Conservation (phyloP, 2,113 vertebrate genomes). For the Tragulus kanchil region DNA sequence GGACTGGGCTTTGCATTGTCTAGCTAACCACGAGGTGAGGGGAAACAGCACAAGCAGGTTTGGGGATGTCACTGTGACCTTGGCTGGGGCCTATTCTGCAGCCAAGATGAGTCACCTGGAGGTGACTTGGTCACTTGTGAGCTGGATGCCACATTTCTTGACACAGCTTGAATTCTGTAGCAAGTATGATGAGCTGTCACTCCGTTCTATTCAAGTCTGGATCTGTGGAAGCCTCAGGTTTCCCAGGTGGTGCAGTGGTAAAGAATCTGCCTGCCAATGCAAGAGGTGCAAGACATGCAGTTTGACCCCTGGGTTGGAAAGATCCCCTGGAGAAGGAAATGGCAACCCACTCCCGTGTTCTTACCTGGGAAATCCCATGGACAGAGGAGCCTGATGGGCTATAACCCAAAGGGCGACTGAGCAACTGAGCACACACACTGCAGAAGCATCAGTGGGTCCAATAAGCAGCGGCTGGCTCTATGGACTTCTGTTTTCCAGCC, state of each 20-base stretch:
- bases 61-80: neutral
- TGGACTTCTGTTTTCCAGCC: neutral
- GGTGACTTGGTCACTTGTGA: neutral
- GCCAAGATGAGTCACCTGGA: constrained; percentile 9
- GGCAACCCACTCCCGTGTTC: neutral
- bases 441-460: neutral
- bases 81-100: neutral
- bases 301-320: neutral
- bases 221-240: neutral
- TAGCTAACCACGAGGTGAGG: neutral
- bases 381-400: neutral
- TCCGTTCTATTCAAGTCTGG: neutral
- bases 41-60: neutral
- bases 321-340: neutral
- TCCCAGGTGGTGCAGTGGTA: neutral
- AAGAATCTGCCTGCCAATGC: neutral
- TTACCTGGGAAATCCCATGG: neutral
- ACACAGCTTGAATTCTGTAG: neutral
- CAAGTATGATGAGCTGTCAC: neutral
- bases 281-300: neutral
- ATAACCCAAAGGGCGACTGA: neutral
- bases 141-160: neutral
- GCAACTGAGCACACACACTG: neutral
- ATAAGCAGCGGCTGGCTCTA: neutral
- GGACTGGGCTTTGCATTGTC: neutral